Percentiles rank a stretch among this genome's conserved stretches.
phyloP scores from a whole-genome alignment of 2,797 vertebrate genomes.

The Holocentrus rufus region DNA sequence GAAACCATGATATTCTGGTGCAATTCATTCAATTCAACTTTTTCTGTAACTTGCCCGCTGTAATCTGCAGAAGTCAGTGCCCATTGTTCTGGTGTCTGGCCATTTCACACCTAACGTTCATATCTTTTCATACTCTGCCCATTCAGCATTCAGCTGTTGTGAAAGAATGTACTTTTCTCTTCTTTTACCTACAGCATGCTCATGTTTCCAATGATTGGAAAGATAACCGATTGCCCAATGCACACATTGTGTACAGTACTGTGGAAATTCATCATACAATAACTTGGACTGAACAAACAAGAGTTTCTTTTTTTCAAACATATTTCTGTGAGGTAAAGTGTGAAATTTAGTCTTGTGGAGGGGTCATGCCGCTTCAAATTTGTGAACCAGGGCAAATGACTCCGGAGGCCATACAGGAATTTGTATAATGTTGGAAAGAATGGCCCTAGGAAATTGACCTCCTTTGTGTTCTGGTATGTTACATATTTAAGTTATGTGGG shows the following conservation, averaged over 20 bases:
- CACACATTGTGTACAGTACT: constrained; percentile 5
- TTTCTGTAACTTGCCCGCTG: no score
- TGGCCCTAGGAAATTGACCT: neutral
- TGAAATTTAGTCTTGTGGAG: neutral
- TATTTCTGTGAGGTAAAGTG: constrained; percentile 1
- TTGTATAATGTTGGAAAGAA: neutral
- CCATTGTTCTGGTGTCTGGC: constrained; percentile 36
- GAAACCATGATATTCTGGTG: neutral
- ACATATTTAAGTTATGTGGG: neutral
- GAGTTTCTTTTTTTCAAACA: neutral
- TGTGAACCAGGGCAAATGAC: neutral
- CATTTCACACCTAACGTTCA: constrained; percentile 29
- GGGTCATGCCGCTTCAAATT: no score
- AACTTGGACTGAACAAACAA: constrained; percentile 40
- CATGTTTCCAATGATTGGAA: constrained; percentile 19
- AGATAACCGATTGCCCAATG: constrained; percentile 26
- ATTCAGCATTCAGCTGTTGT: constrained; percentile 51
- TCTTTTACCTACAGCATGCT: constrained; percentile 20
- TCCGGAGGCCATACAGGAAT: neutral
- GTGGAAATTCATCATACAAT: constrained; percentile 12
- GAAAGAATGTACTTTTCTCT: constrained; percentile 46
- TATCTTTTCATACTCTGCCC: constrained; percentile 41
- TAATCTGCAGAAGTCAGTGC: neutral
- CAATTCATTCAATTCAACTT: neutral
- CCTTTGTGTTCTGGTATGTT: constrained; percentile 13